A percentile compares a stretch with the other conserved stretches of the same genome.
Evolutionary conservation across 2,113 vertebrate genomes (phyloP).

Genomic region (Pholis gunnellus): DNA sequence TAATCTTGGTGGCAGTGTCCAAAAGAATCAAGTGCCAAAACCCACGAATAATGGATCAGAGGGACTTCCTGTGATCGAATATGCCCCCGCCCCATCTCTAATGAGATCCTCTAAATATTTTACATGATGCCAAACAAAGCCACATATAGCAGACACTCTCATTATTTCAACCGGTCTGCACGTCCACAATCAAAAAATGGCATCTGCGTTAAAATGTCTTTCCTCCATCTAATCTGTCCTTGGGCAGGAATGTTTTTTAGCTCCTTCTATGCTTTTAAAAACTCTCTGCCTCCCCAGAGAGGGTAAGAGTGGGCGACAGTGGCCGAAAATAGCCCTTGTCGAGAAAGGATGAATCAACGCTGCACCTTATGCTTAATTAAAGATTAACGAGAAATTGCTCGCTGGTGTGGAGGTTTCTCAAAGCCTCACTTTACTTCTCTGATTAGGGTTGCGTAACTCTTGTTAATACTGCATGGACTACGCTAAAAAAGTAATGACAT

Average conservation of each 20-base stretch:
- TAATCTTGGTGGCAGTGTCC: too few relatives aligned
- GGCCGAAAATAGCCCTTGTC: slow-evolving; percentile 76
- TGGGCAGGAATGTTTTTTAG: slow-evolving; percentile 55
- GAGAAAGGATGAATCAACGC: slow-evolving; percentile 77
- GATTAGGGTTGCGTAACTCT: slow-evolving; percentile 81
- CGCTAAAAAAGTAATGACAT: slow-evolving; percentile 77
- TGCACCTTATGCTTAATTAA: slow-evolving; percentile 83
- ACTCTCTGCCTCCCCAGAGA: slow-evolving; percentile 58
- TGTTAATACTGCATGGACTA: slow-evolving; percentile 79
- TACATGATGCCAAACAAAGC: background rate
- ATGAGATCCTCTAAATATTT: slow-evolving; percentile 28
- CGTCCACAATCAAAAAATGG: slow-evolving; percentile 2
- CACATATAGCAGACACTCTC: background rate
- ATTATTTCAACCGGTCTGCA: background rate
- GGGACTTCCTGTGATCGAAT: slow-evolving; percentile 16
- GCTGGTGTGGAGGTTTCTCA: slow-evolving; percentile 68
- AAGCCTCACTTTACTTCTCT: slow-evolving; percentile 75
- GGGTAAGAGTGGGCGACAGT: slow-evolving; percentile 58
- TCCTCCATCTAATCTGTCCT: slow-evolving; percentile 41
- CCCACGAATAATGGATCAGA: background rate
- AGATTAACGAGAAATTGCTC: slow-evolving; percentile 80
- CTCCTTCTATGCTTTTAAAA: slow-evolving; percentile 65
- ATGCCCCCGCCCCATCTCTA: background rate
- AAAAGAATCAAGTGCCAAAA: too few relatives aligned
- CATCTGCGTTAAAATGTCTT: slow-evolving; percentile 21